phyloP scores from a whole-genome alignment of 2,113 vertebrate genomes.

The Struthidea cinerea region DNA sequence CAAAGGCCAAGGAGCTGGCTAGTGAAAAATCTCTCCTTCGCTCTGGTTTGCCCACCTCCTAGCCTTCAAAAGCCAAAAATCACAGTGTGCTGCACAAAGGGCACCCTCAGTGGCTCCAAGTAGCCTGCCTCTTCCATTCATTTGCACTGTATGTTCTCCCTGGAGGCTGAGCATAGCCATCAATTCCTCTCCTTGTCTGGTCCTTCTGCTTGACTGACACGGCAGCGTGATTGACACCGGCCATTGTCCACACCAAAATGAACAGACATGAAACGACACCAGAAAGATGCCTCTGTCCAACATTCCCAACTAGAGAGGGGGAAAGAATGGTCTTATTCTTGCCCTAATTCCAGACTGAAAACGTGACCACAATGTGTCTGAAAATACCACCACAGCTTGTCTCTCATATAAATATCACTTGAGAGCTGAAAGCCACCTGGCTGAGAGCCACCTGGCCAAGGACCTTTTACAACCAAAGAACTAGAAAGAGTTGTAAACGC shows the following conservation, averaged over 20 bases:
- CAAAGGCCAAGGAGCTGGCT: neutral
- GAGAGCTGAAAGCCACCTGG: neutral
- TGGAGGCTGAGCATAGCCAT: neutral
- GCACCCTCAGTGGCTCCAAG: neutral
- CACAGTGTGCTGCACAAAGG: slow-evolving; percentile 12
- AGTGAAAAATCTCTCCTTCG: neutral
- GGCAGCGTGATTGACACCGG: neutral
- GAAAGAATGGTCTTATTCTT: slow-evolving; percentile 19
- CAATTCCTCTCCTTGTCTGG: neutral
- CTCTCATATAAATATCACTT: neutral
- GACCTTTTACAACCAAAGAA: neutral
- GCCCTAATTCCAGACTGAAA: neutral
- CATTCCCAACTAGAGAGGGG: neutral
- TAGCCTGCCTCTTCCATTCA: neutral
- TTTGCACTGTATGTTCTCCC: neutral
- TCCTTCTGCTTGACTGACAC: neutral
- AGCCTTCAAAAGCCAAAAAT: slow-evolving; percentile 19
- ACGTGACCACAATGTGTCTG: neutral
- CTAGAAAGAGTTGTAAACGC: neutral
- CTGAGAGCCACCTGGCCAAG: neutral
- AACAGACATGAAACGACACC: neutral
- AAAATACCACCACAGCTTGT: neutral
- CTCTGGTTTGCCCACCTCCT: neutral
- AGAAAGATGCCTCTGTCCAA: neutral
- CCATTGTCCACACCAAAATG: neutral